Base-by-base conservation (phyloP, 2,888 invertebrate genomes). In the Escarpia spicata region DNA sequence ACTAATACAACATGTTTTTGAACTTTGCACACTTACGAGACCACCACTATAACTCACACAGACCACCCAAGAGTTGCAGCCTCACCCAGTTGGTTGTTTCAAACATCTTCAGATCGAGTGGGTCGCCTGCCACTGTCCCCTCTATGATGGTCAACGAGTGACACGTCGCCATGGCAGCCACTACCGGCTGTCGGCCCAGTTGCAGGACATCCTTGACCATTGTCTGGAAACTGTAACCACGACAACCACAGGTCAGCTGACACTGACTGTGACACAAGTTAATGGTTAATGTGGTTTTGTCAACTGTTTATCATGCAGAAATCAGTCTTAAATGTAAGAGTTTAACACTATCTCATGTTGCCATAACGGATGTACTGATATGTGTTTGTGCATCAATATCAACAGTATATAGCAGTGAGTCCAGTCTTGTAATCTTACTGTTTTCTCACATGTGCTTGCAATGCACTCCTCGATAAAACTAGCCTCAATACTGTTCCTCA, bases 101-200 rank as follows among this genome's bases (percentile, higher is more conserved):
- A 94, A 97, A 97, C 96, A 97, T 96, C 93, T 97, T 97, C 9
- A 97, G 94, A 94, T 97, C 97, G 44, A 97, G 94, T 0, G 97
- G 97, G 93, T 97, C 96, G 6, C 97, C 97, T 26, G 95, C 94
- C 0, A 97, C 93, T 92, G 95, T 95, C 3, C 96, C 96, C 93
- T 97, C 96, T 92, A 97, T 96, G 94, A 96, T 95, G 45, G 96
- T 96, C 58, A 97, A 95, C 0, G 97, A 97, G 95, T 97, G 97
- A 94, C 97, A 97, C 4, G 96, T 95, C 45, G 97, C 97, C 96
- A 97, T 96, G 93, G 96, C 95, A 75, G 95, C 94, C 44, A 96
- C 93, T 26, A 97, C 93, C 15, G 90, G 43, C 60, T 90, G 52
- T 12, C 90, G 44, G 43, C 37, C 44, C 31, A 91, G 92, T 26